Base-by-base conservation (phyloP, 1,140 invertebrate species). In the Tribolium castaneum region DNA sequence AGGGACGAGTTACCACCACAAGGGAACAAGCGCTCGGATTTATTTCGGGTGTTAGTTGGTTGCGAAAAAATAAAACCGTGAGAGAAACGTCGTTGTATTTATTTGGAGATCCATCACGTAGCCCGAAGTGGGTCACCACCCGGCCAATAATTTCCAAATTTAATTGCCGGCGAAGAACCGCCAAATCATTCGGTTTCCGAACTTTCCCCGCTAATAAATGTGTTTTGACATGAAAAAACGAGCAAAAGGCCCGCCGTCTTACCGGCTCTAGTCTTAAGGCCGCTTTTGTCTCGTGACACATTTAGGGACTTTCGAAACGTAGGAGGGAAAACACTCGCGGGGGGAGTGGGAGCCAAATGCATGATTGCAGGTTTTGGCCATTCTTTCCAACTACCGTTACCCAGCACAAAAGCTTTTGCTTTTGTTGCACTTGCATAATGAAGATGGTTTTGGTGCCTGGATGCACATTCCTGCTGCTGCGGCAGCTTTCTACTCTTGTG, bases 131-230 rank as follows among this genome's bases (percentile, higher is more conserved):
- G 77, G 77, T 78, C 77, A 78, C 54, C 77, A 78, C 70, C 77
- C 70, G 77, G 52, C 77, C 77, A 74, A 78, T 78, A 78, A 78
- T 78, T 78, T 78, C 66, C 77, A 78, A 78, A 78, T 66, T 78
- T 78, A 78, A 78, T 78, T 78, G 77, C 50, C 70, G 45, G 19
- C 66, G 70, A 52, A 71, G 51, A 73, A 78, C 70, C 59, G 77
- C 77, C 70, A 73, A 78, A 78, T 78, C 77, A 78, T 78, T 74
- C 71, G 71, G 19, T 72, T 51, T 49, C 14, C 78, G 77, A 77
- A 81, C 78, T 81, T 79, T 81, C 75, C 75, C 80, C 74, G 71
- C 78, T 19, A 19, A 19, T 19, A 19, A 19, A 19, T 19, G 16
- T 19, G 50, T 70, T 76, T 78, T 78, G 77, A 78, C 77, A 76